Base-by-base conservation (phyloP, 1,140 invertebrate species). In the Psix sp. region DNA sequence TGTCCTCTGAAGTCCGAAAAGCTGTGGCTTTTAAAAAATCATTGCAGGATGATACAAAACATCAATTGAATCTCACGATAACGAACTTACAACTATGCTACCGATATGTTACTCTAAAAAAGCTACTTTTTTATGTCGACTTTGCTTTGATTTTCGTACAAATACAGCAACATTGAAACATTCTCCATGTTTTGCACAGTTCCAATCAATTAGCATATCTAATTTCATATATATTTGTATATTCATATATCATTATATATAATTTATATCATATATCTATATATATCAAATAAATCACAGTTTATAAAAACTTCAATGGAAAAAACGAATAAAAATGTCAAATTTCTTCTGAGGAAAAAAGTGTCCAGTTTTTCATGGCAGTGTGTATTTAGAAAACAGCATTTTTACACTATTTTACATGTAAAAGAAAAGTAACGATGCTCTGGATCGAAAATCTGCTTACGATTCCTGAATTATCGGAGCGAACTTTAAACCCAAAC, bases 251-350 rank as follows among this genome's bases (percentile, higher is more conserved):
- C 77, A 77, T 75, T 77, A 74, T 74, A 67, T 78, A 74, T 77
- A 57, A 77, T 79, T 72, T 82, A 74, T 76, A 77, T 31, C 1
- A 17, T 33, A 80, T 81, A 79, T 77, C 80, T n/a, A 82, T 81
- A 83, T 70, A 85, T 81, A 80, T 78, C 76, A 80, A 84, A 79
- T 63, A 82, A 86, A 85, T 85, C 83, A 86, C 82, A 84, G 83
- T 83, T 84, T 84, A 79, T 45, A 42, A 33, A 17, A 7, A 17
- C 20, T 54, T 20, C 5, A 16, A 3, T 33, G 31, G 40, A 10
- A n/a, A 43, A 20, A 18, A 13, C 40, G 10, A 43, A 3, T 4
- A 24, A 4, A 7, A 24, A 3, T 3, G 7, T 24, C 21, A 4
- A 3, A 24, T 24, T 24, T 18, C 21, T 24, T 7, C 7, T 24